Conservation (phyloP, 1,140 invertebrate genomes). For the Anagrus nilaparvatae region DNA sequence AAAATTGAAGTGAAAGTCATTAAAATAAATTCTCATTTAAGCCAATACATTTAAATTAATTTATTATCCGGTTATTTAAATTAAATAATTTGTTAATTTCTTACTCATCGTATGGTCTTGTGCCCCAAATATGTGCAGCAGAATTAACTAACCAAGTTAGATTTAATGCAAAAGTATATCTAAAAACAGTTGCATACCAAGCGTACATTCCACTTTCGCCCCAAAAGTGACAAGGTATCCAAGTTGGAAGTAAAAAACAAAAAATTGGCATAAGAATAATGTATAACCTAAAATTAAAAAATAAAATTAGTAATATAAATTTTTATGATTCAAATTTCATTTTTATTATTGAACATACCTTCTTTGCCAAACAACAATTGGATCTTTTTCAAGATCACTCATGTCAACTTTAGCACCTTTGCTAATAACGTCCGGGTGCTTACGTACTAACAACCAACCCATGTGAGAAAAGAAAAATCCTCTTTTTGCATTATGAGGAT, state of each 20-base stretch:
- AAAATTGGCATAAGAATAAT: constrained; percentile 56
- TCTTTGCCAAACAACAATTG: constrained; percentile 55
- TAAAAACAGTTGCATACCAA: constrained; percentile 50
- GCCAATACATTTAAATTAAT: no score
- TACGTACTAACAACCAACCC: constrained; percentile 79
- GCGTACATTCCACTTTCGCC: constrained; percentile 49
- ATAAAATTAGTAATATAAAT: not conserved
- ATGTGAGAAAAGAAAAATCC: constrained; percentile 91
- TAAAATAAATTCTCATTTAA: no score
- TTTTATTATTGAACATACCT: constrained; percentile 30
- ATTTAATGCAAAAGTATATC: constrained; percentile 63
- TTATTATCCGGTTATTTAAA: no score
- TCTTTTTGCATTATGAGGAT: constrained; percentile 76
- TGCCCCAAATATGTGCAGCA: constrained; percentile 69
- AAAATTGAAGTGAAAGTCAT: no score
- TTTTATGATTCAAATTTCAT: not conserved
- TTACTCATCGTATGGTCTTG: constrained; percentile 49
- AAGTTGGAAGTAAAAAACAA: constrained; percentile 70
- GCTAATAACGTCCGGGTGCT: constrained; percentile 72
- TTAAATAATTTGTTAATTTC: constrained; percentile 41
- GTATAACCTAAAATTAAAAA: constrained; percentile 51
- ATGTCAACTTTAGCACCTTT: constrained; percentile 75
- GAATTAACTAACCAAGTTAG: constrained; percentile 84
- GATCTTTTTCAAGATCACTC: constrained; percentile 65
- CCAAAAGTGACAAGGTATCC: constrained; percentile 59